A percentile compares a stretch with the other conserved stretches of the same genome.
phyloP scores from a whole-genome alignment of 2,888 invertebrate genomes.

The Allygus modestus region DNA sequence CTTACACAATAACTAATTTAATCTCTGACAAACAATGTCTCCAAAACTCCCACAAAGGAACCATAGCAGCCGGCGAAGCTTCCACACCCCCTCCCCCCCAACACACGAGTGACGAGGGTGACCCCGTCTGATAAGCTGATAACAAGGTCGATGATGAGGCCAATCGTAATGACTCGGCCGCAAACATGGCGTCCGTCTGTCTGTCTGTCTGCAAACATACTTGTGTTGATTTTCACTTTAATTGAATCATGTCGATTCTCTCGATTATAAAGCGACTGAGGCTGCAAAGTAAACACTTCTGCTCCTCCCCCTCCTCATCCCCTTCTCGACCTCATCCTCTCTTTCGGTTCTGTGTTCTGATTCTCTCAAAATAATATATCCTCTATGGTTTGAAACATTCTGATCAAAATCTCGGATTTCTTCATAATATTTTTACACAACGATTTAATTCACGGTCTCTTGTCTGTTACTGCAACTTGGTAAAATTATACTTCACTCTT shows the following conservation, averaged over 20 bases:
- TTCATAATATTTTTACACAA: too few relatives aligned
- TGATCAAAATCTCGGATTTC: too few relatives aligned
- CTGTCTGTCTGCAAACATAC: constrained; percentile 26
- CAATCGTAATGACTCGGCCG: constrained; percentile 10
- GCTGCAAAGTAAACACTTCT: constrained; percentile 36
- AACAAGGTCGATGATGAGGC: not conserved
- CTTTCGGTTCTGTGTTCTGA: not conserved
- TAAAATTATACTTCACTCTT: too few relatives aligned
- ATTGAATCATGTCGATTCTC: constrained; percentile 61
- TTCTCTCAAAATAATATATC: not conserved
- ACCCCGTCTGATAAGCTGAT: constrained; percentile 6
- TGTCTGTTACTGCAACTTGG: too few relatives aligned
- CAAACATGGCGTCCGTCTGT: constrained; percentile 42
- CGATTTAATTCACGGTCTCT: too few relatives aligned
- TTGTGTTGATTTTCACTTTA: constrained; percentile 61
- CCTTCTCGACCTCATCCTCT: not conserved
- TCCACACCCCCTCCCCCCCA: too few relatives aligned
- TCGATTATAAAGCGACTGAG: constrained; percentile 57
- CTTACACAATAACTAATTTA: too few relatives aligned
- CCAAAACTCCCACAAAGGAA: too few relatives aligned
- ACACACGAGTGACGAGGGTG: too few relatives aligned
- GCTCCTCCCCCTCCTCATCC: not conserved
- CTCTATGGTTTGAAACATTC: not conserved
- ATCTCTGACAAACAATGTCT: too few relatives aligned
- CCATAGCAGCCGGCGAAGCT: too few relatives aligned